Evolutionary conservation across 2,888 invertebrate species (phyloP).

Genomic region (Nymphalis polychloros): DNA sequence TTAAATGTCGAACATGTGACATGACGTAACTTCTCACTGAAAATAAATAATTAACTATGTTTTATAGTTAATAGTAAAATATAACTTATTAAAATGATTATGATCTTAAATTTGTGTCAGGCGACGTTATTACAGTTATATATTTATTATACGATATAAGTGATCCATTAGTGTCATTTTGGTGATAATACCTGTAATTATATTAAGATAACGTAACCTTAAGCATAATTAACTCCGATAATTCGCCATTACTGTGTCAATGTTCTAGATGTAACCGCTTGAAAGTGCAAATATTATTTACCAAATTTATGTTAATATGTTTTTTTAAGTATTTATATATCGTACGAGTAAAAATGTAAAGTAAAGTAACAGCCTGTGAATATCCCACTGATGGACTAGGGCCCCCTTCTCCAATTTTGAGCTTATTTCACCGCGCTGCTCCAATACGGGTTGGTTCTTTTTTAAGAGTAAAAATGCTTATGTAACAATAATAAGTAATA

Average conservation of each 20-base stretch:
- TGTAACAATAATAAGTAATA: too few relatives aligned
- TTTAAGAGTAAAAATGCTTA: too few relatives aligned
- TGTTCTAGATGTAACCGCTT: too few relatives aligned
- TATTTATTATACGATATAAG: constrained; percentile 19
- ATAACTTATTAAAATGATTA: not conserved
- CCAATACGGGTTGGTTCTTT: too few relatives aligned
- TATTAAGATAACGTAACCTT: constrained; percentile 20
- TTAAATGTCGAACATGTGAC: not conserved
- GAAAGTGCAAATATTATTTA: too few relatives aligned
- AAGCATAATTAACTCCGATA: constrained; percentile 7
- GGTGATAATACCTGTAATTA: constrained; percentile 16
- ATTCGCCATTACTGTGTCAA: not conserved
- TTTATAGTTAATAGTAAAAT: not conserved
- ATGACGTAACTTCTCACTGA: not conserved
- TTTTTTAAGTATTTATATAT: too few relatives aligned
- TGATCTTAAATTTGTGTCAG: not conserved
- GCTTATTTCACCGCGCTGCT: too few relatives aligned
- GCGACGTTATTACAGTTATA: constrained; percentile 1
- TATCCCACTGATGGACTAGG: too few relatives aligned
- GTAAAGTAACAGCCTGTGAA: too few relatives aligned
- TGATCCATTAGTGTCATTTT: constrained; percentile 24
- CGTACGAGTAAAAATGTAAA: too few relatives aligned
- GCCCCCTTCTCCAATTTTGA: too few relatives aligned
- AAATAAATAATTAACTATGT: not conserved
- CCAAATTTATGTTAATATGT: too few relatives aligned